phyloP scores from a whole-genome alignment of 2,888 invertebrate species.

The Yponomeuta plumbellus region DNA sequence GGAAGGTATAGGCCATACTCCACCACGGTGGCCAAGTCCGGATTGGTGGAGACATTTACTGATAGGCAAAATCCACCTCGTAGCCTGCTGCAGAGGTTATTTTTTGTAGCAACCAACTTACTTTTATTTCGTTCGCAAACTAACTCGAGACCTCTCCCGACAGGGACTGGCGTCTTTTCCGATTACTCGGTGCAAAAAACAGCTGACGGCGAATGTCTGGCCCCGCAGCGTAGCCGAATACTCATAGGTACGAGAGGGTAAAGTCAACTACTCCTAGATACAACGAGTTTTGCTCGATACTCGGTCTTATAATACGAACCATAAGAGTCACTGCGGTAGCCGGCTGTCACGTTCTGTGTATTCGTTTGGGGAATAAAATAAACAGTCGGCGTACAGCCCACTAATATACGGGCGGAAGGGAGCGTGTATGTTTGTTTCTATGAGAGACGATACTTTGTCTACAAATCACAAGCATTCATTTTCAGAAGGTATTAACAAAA shows the following conservation, averaged over 20 bases:
- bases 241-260: neutral
- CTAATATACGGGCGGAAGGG: slow-evolving; percentile 29
- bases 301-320: too few relatives aligned
- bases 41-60: too few relatives aligned
- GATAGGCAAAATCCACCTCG: too few relatives aligned
- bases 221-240: slow-evolving; percentile 29
- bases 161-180: slow-evolving; percentile 27
- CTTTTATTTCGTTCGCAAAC: neutral
- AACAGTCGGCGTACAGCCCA: slow-evolving; percentile 36
- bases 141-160: neutral
- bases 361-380: slow-evolving; percentile 45
- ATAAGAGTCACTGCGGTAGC: too few relatives aligned
- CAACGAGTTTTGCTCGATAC: too few relatives aligned
- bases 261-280: too few relatives aligned
- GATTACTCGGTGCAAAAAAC: slow-evolving; percentile 34
- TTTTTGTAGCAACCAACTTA: neutral
- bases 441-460: neutral
- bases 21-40: too few relatives aligned
- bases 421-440: neutral
- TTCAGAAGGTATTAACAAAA: too few relatives aligned
- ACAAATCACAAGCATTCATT: neutral
- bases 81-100: neutral
- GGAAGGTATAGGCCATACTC: too few relatives aligned
- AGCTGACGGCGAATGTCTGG: slow-evolving; percentile 30
- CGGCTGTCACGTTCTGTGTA: too few relatives aligned